Evolutionary conservation across 2,797 vertebrate species (phyloP).

Genomic region (Poeciliopsis gracilis): DNA sequence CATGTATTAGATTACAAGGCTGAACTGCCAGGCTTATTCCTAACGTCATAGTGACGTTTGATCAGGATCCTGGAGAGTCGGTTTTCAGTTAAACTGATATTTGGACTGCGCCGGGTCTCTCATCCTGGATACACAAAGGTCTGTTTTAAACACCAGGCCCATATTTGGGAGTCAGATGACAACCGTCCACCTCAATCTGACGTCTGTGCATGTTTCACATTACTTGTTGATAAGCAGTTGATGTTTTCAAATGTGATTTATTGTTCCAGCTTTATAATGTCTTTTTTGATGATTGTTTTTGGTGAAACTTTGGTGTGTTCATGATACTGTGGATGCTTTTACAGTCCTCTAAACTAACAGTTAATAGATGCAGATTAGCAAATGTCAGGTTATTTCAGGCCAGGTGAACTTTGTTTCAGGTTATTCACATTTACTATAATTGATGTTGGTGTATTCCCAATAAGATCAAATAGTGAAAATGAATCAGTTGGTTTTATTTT

Average conservation of each 20-base stretch:
- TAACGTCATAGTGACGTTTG: constrained; percentile 3
- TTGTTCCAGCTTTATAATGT: not conserved
- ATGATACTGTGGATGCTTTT: not conserved
- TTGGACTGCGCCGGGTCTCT: not conserved
- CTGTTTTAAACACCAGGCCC: not conserved
- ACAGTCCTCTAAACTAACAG: not conserved
- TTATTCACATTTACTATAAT: not conserved
- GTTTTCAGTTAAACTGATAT: constrained; percentile 1
- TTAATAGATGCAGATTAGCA: not conserved
- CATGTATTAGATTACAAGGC: constrained; percentile 4
- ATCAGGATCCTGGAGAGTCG: not conserved
- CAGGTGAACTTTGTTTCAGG: not conserved
- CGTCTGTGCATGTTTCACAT: constrained; percentile 2
- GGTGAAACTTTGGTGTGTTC: not conserved
- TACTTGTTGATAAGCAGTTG: not conserved
- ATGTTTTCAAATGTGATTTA: not conserved
- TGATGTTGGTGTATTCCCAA: not conserved
- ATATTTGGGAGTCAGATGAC: constrained; percentile 14
- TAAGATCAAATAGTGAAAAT: not conserved
- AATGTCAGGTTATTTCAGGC: not conserved
- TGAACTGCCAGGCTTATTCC: not conserved
- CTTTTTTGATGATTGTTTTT: not conserved
- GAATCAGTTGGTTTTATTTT: not conserved
- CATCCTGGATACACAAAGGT: not conserved
- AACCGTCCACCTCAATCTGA: not conserved